Percentiles rank a stretch among this genome's conserved stretches.
These are phyloP conservation scores for Xenops minutus DNA, from an alignment of 2,797 vertebrate species.

Conservation along the genomic window DNA sequence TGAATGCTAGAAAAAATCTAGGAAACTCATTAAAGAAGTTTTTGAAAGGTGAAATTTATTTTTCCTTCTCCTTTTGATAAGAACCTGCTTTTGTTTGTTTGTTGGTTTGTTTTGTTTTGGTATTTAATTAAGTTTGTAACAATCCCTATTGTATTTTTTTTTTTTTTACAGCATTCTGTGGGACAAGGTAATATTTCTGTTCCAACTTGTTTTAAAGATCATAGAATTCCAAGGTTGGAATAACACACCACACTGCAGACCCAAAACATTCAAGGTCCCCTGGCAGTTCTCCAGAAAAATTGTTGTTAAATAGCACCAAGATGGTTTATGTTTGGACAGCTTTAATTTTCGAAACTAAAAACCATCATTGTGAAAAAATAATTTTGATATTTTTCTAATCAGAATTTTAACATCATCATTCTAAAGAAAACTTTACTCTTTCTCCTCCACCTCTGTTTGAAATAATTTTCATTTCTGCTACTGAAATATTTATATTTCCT, in stretches of 20 bases:
- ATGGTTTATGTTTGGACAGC: neutral
- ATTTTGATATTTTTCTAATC: neutral
- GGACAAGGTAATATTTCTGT: neutral
- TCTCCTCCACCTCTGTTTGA: neutral
- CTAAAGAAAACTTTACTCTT: neutral
- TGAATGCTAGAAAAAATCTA: neutral
- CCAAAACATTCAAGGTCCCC: neutral
- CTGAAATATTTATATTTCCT: neutral
- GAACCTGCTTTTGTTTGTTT: accelerated
- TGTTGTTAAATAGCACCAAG: neutral
- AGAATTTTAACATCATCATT: neutral
- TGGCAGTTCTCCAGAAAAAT: neutral
- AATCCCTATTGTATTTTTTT: neutral
- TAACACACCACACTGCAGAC: neutral
- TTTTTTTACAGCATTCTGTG: neutral
- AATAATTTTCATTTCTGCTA: neutral
- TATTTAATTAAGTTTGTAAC: neutral
- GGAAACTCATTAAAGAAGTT: neutral
- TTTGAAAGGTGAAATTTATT: neutral
- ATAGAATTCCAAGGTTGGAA: neutral
- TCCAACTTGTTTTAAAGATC: neutral
- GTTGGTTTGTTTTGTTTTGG: neutral
- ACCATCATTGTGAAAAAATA: neutral
- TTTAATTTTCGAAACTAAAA: neutral
- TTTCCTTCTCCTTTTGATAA: neutral